Conservation (phyloP, 2,888 invertebrate species). For the Nephrotoma appendiculata region DNA sequence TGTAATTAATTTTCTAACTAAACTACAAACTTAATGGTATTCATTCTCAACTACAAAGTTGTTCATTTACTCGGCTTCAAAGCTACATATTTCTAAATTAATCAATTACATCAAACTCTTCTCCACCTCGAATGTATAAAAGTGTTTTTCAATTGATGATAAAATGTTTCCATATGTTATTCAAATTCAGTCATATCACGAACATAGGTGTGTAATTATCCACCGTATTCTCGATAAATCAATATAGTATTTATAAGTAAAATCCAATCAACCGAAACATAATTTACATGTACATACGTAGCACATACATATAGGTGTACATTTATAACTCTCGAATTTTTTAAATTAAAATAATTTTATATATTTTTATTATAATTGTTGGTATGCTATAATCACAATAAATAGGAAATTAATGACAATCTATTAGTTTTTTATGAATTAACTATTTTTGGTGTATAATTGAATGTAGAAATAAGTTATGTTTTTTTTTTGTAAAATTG, state of each 20-base stretch:
- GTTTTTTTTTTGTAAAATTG: background rate
- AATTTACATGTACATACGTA: background rate
- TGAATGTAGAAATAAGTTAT: background rate
- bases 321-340: background rate
- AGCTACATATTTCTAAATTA: too few relatives aligned
- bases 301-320: background rate
- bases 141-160: too few relatives aligned
- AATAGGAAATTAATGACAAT: background rate
- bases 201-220: background rate
- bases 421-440: background rate
- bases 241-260: background rate
- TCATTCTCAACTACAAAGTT: too few relatives aligned
- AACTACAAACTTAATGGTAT: too few relatives aligned
- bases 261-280: background rate
- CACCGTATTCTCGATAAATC: background rate
- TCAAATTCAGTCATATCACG: too few relatives aligned
- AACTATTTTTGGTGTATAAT: background rate
- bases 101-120: too few relatives aligned
- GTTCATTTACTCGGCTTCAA: too few relatives aligned
- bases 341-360: background rate
- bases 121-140: too few relatives aligned
- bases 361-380: background rate
- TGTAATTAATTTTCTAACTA: too few relatives aligned
- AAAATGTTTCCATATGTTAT: too few relatives aligned
- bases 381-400: background rate